Conservation (phyloP, 2,113 vertebrate genomes). For the Pterocles burchelli region DNA sequence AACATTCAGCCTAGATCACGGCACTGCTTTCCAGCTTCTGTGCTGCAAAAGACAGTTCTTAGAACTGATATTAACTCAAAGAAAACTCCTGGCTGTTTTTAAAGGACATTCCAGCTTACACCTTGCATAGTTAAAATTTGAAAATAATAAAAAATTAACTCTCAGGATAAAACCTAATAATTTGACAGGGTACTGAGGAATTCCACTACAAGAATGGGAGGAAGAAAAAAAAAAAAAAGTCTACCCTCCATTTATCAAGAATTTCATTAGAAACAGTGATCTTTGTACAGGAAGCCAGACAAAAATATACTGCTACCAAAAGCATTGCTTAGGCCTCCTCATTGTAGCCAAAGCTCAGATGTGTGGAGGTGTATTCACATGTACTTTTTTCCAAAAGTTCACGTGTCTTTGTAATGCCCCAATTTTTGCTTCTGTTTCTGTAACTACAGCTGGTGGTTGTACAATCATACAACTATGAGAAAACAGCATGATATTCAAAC, state of each 20-base stretch:
- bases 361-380: not conserved
- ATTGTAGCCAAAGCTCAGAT: not conserved
- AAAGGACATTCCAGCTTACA: not conserved
- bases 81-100: not conserved
- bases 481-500: slow-evolving; percentile 10
- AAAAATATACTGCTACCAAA: not conserved
- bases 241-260: not conserved
- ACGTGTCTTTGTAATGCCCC: not conserved
- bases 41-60: not conserved
- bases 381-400: not conserved
- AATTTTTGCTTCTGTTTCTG: not conserved
- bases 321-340: not conserved
- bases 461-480: not conserved
- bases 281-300: not conserved
- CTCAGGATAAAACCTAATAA: not conserved
- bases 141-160: not conserved
- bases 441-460: not conserved
- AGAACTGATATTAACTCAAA: not conserved
- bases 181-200: not conserved
- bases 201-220: not conserved
- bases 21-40: not conserved
- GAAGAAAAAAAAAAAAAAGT: not conserved
- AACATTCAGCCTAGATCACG: not conserved
- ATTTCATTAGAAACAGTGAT: not conserved
- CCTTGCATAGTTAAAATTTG: not conserved